Conservation (phyloP, 2,113 vertebrate genomes). For the Misgurnus mizolepis region DNA sequence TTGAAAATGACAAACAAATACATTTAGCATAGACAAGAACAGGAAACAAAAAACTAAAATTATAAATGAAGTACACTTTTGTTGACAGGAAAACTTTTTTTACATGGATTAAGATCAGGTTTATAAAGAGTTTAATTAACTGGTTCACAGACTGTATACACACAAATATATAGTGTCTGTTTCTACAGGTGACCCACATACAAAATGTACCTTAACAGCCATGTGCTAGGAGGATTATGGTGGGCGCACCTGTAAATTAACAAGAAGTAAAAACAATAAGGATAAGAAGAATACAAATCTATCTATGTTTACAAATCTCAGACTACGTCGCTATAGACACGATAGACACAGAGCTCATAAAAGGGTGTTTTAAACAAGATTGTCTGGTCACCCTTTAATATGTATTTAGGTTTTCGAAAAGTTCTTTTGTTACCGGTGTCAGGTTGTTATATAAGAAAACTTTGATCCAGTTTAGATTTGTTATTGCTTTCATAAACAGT, state of each 20-base stretch:
- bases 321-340: too few species aligned
- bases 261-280: not conserved
- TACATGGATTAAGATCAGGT: too few species aligned
- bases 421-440: not conserved
- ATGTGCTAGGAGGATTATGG: not conserved
- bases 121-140: not conserved
- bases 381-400: not conserved
- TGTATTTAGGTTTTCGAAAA: not conserved
- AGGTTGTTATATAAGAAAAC: not conserved
- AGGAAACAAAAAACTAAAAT: not conserved
- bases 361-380: not conserved
- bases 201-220: constrained; percentile 4
- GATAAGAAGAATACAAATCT: not conserved
- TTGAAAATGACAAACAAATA: not conserved
- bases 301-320: too few species aligned
- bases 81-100: too few species aligned
- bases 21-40: not conserved
- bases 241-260: constrained; percentile 1
- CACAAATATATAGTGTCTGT: not conserved
- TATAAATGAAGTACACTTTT: too few species aligned
- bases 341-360: not conserved
- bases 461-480: not conserved
- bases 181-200: not conserved
- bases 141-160: not conserved
- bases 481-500: not conserved